These are phyloP conservation scores for Caenorhabditis sp. DNA, from an alignment of 2,888 invertebrate genomes.

Conservation along the genomic window DNA sequence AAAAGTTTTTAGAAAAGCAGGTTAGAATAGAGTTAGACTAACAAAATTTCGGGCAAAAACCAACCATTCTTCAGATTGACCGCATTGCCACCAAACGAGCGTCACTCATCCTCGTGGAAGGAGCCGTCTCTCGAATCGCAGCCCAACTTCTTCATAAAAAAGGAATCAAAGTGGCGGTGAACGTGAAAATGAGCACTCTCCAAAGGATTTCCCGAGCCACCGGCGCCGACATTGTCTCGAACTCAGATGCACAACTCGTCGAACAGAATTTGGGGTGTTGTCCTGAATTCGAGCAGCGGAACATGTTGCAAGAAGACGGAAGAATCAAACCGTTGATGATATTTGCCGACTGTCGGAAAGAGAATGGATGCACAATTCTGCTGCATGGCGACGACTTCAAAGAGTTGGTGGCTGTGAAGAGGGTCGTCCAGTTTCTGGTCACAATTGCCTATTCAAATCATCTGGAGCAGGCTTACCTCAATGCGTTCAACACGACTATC, in stretches of 20 bases:
- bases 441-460: conserved; percentile 92
- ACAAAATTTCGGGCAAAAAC: not conserved
- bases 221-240: conserved; percentile 86
- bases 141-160: conserved; percentile 87
- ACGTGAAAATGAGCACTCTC: conserved; percentile 83
- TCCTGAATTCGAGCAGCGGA: conserved; percentile 71
- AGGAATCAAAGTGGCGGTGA: conserved; percentile 62
- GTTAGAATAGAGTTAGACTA: conserved; percentile 12
- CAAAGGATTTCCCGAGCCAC: conserved; percentile 87
- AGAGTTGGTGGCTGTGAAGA: conserved; percentile 74
- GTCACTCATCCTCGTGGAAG: conserved; percentile 90
- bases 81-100: conserved; percentile 84
- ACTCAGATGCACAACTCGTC: conserved; percentile 76
- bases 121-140: conserved; percentile 88
- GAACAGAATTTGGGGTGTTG: conserved; percentile 80
- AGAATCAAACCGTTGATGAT: conserved; percentile 87
- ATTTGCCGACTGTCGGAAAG: conserved; percentile 85
- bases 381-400: conserved; percentile 86
- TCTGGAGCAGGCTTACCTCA: conserved; percentile 90
- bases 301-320: conserved; percentile 74
- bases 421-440: conserved; percentile 82
- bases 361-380: conserved; percentile 90
- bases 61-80: conserved; percentile 72
- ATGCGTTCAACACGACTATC: conserved; percentile 68
- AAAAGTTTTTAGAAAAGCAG: conserved; percentile 74